Base-by-base conservation (phyloP, 2,888 invertebrate species). In the Apotomis turbidana region DNA sequence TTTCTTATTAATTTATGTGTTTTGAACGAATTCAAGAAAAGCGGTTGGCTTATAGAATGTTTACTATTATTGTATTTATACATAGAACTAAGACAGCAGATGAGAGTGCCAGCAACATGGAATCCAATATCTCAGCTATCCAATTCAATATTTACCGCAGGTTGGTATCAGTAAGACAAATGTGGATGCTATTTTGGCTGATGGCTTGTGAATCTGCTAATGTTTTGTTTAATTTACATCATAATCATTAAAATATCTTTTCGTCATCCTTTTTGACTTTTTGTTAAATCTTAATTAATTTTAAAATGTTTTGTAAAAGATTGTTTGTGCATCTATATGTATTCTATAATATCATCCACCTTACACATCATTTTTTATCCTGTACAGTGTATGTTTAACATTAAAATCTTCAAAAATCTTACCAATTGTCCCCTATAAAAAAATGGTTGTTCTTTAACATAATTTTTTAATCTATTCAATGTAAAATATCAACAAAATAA, bases 121-220 rank as follows among this genome's bases (percentile, higher is more conserved):
- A 90, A 88, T 78, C 88, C 87, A 78, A 79, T 90, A 80, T 81
- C 83, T 80, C 87, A 90, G 74, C 85, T 91, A 76, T 86, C 88
- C 71, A 85, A 88, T 79, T 83, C 87, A 80, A 78, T 88, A 76
- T 83, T 89, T 76, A 74, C 83, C 46, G 71, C 85, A 90, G 90
- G 89, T 90, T 88, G 83, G 90, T 90, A 87, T 82, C 78, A 74
- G 58, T 74, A 10, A 68, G 55, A 67, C 38, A 41, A 52, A 66
- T 54, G 12, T 54, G 46, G 66, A 61, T 61, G 51, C 41, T 44
- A 41, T 49, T 46, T 54, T 46, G 46, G 3, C 46, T 61, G 13
- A 46, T 49, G 67, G 67, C 57, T 52, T 77, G 62, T 75, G 71
- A 66, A 70, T 68, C 9, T 72, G 71, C 44, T 69, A 72, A 55